Evolutionary conservation across 2,113 vertebrate species (phyloP), one percentile per base, ranked within the genome.

Genomic region (Centropus bengalensis): DNA sequence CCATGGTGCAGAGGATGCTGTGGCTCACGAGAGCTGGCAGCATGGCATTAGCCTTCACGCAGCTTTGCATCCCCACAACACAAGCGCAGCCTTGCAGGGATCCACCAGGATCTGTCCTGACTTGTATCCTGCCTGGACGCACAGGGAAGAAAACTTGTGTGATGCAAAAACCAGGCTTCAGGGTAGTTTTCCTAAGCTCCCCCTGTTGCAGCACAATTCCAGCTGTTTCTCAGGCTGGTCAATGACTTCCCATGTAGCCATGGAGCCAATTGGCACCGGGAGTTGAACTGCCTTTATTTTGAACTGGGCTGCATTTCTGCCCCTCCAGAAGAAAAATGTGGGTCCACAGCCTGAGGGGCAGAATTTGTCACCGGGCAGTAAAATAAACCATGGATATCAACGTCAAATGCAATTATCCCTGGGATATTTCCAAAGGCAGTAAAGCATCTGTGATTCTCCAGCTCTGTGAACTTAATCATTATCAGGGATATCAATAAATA

Each of bases 221-320:
- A 27, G 47, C 33, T 49, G 2, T 38, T 82, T 30, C 22, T 51
- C 28, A 32, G 40, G 60, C 11, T 20, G 26, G 18, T 19, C 0
- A 0, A 36, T 30, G 19, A 54, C 19, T 67, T 93, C 52, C 40
- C 4, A 0, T 42, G 15, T 3, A 44, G 19, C 51, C 58, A 0
- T 0, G 0, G 40, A 78, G 36, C 20, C 59, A 2, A 1, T 19
- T 1, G 0, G 33, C 71, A 67, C 42, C 1, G 2, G 51, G 21
- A 23, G 23, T 21, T 4, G 2, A 71, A 58, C 4, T 73, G 10
- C 14, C 45, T 55, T 70, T 62, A 3, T 20, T 18, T 13, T 69
- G 36, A 83, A 38, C 38, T 60, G 24, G 26, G 40, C 32, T 89
- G 30, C 42, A 45, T 56, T 66, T 74, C 51, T 89, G 51, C 40